A percentile compares a stretch with the other conserved stretches of the same genome.
phyloP scores from a whole-genome alignment of 2,113 vertebrate genomes.

The Smithornis capensis region DNA sequence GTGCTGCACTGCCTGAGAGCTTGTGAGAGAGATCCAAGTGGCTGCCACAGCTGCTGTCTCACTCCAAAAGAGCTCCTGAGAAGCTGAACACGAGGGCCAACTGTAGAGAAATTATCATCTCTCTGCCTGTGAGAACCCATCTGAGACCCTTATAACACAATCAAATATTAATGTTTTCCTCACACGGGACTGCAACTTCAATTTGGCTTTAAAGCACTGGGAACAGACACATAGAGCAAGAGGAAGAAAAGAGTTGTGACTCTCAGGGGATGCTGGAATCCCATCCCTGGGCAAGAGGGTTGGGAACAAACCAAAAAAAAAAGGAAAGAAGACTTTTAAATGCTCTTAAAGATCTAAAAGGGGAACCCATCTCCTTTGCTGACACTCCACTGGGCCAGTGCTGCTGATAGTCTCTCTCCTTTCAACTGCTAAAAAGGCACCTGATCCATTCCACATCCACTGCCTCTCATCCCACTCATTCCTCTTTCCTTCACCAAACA shows the following conservation, averaged over 20 bases:
- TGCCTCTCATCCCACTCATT: neutral
- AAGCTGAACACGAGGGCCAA: neutral
- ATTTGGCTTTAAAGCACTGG: neutral
- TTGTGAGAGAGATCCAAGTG: neutral
- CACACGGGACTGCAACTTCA: neutral
- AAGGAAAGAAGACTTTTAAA: neutral
- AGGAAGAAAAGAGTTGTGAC: neutral
- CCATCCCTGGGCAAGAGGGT: neutral
- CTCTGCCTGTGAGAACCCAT: neutral
- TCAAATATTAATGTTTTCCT: neutral
- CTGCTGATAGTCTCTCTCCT: neutral
- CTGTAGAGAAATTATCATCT: neutral
- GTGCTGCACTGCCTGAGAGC: neutral
- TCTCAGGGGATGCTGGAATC: neutral
- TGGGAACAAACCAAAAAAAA: neutral
- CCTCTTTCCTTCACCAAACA: neutral
- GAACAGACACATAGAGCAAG: neutral
- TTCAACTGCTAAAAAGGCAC: neutral
- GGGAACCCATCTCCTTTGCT: neutral
- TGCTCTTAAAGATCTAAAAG: neutral
- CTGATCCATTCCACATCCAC: neutral
- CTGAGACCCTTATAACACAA: neutral
- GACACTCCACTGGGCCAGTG: neutral
- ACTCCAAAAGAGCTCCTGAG: neutral
- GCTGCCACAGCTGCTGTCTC: conserved; percentile 5